Percentiles rank a stretch among this genome's conserved stretches.
phyloP scores from a whole-genome alignment of 2,888 invertebrate genomes.

The Leptinotarsa juncta region DNA sequence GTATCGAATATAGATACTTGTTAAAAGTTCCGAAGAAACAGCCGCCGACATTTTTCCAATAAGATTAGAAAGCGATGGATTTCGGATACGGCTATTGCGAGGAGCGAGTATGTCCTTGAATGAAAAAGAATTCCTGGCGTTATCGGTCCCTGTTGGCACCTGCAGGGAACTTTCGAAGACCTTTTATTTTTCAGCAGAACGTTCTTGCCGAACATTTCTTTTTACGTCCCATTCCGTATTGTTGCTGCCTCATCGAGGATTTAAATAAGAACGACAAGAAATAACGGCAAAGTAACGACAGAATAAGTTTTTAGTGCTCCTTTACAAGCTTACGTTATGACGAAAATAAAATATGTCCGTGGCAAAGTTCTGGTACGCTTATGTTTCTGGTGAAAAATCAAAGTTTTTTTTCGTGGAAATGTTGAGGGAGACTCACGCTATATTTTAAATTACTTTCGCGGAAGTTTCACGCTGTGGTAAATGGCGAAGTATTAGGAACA shows the following conservation, averaged over 20 bases:
- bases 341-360: conserved; percentile 34
- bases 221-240: conserved; percentile 16
- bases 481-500: conserved; percentile 8
- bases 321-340: conserved; percentile 1
- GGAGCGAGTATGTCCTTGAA: conserved; percentile 11
- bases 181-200: conserved; percentile 16
- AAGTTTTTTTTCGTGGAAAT: conserved; percentile 19
- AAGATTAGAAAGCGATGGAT: conserved; percentile 16
- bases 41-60: conserved; percentile 17
- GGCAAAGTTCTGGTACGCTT: conserved; percentile 30
- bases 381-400: conserved; percentile 28
- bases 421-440: conserved; percentile 8
- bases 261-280: conserved; percentile 8
- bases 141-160: conserved; percentile 25
- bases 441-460: conserved; percentile 27
- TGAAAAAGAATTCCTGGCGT: conserved; percentile 18
- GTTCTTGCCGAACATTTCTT: conserved; percentile 22
- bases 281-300: background rate
- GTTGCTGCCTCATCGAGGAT: conserved; percentile 17
- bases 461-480: conserved; percentile 17
- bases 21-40: conserved; percentile 7
- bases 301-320: conserved; percentile 6
- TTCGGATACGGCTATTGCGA: background rate
- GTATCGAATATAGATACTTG: background rate
- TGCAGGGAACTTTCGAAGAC: conserved; percentile 22